phyloP scores from a whole-genome alignment of 2,888 invertebrate genomes.

The Drosophila acutilabella region DNA sequence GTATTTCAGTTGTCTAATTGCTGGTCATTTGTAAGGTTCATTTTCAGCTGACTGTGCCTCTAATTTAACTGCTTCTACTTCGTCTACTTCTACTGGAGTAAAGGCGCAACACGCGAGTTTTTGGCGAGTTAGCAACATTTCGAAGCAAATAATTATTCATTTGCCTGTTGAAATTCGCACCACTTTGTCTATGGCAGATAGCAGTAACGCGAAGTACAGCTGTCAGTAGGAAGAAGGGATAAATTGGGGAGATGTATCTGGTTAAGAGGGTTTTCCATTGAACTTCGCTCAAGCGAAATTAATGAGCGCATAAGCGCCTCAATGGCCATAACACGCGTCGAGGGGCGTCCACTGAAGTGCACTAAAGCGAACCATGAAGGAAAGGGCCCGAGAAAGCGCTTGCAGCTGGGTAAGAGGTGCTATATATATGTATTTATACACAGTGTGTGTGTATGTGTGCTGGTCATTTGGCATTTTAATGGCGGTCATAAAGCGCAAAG shows the following conservation, averaged over 20 bases:
- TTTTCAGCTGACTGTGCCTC: conserved; percentile 20
- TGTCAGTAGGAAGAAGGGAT: not conserved
- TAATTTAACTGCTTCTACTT: not conserved
- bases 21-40: conserved; percentile 66
- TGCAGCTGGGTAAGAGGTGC: not conserved
- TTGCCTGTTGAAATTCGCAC: conserved; percentile 70
- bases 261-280: conserved; percentile 54
- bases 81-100: not conserved
- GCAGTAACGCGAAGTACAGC: not conserved
- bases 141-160: conserved; percentile 72
- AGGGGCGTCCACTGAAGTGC: conserved; percentile 71
- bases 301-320: conserved; percentile 73
- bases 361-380: conserved; percentile 59
- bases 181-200: conserved; percentile 52
- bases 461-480: conserved; percentile 65
- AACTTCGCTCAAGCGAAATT: conserved; percentile 77
- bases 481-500: conserved; percentile 70
- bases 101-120: conserved; percentile 37
- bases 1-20: conserved; percentile 68
- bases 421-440: conserved; percentile 1
- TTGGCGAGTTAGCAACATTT: conserved; percentile 35
- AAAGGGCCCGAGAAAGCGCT: not conserved
- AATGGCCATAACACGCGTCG: conserved; percentile 67
- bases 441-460: conserved; percentile 4
- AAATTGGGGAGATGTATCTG: not conserved